Base-by-base conservation (phyloP, 2,888 invertebrate species). In the Dasypolia templi region DNA sequence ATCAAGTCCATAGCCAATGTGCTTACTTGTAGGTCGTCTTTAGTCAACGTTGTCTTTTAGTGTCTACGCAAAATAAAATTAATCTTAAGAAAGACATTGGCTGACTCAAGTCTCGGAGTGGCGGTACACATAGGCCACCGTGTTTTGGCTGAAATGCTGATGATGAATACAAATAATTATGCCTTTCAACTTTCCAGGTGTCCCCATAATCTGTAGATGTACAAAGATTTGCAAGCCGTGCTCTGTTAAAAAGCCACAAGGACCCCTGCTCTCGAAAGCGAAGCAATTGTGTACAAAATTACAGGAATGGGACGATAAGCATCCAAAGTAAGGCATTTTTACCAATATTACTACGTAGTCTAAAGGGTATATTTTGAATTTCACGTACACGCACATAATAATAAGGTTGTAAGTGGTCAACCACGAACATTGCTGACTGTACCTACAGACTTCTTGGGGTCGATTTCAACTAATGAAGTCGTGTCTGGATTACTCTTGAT, bases 241-340 rank as follows among this genome's bases (percentile, higher is more conserved):
- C 17, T 39, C 29, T 7, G 46, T 7, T 39, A 46, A 58, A 46
- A 68, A 59, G 19, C 17, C 17, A 39, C 0, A 32, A n/a, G 32
- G 11, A n/a, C 0, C 29, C 22, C 0, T 4, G 3, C 3, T n/a
- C n/a, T 53, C 51, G 4, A 22, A n/a, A 19, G n/a, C n/a, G 11
- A 53, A 67, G 29, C 29, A 39, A 53, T 22, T 75, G 26, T 77
- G 77, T 44, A 39, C n/a, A 7, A 61, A 19, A 5, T 59, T 75
- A 44, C 35, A 68, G 22, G 29, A 67, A 68, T 75, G 75, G 77
- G 75, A 75, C 77, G n/a, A n/a, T 5, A n/a, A 53, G 5, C 77
- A 75, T 68, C 75, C 75, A 9, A 53, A 67, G 75, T 75, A 68
- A 75, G 59, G 11, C 19, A 19, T 26, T n/a, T 4, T 55, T 22